Percentiles rank a stretch among this genome's conserved stretches.
phyloP scores from a whole-genome alignment of 2,797 vertebrate genomes.

The Orestias chungarensis region DNA sequence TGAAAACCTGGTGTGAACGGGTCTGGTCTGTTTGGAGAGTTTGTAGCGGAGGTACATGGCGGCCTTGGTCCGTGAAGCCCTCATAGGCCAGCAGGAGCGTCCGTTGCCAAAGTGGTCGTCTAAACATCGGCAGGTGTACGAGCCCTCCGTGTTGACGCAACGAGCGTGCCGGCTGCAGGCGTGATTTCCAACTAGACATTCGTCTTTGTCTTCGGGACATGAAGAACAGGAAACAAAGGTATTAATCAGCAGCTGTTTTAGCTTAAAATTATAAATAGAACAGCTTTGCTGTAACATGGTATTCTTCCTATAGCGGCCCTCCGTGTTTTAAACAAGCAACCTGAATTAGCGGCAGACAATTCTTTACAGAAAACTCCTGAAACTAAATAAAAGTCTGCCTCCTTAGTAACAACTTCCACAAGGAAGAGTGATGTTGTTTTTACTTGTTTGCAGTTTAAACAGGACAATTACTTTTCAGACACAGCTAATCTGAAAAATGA shows the following conservation, averaged over 20 bases:
- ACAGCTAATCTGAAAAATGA: too few relatives aligned
- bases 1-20: conserved; percentile 9
- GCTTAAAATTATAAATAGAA: too few relatives aligned
- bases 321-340: neutral
- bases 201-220: conserved; percentile 69
- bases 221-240: conserved; percentile 7
- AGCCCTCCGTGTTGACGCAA: conserved; percentile 77
- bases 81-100: conserved; percentile 73
- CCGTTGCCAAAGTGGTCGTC: conserved; percentile 68
- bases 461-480: too few relatives aligned
- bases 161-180: conserved; percentile 71
- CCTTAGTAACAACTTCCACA: too few relatives aligned
- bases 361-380: too few relatives aligned
- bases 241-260: too few relatives aligned
- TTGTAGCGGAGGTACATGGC: conserved; percentile 74
- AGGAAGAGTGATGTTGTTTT: too few relatives aligned
- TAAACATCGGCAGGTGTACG: conserved; percentile 75
- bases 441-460: too few relatives aligned
- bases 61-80: conserved; percentile 62
- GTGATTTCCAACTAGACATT: conserved; percentile 75
- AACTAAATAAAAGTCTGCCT: too few relatives aligned
- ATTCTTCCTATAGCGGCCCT: too few relatives aligned
- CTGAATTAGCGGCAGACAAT: neutral
- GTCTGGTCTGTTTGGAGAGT: conserved; percentile 68
- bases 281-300: too few relatives aligned